Evolutionary conservation across 2,113 vertebrate species (phyloP).

Genomic region (Rhagologus leucostigma): DNA sequence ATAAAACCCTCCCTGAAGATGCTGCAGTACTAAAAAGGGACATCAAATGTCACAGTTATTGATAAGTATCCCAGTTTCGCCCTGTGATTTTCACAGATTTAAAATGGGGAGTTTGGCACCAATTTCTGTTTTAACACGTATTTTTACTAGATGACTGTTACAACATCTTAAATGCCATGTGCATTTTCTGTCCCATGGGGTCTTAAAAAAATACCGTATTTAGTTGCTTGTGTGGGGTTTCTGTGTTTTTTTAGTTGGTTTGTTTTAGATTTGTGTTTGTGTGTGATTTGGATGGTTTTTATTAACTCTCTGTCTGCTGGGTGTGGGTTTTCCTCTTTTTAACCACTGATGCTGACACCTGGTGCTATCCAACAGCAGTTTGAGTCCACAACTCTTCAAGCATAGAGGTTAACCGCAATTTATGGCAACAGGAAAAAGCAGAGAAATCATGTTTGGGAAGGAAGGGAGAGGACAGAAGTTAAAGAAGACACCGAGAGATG

Average conservation of each 20-base stretch:
- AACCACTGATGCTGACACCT: slow-evolving; percentile 52
- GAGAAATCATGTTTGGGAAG: not conserved
- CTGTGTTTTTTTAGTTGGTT: not conserved
- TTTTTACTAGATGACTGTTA: not conserved
- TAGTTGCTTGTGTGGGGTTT: not conserved
- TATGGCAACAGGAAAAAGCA: slow-evolving; percentile 63
- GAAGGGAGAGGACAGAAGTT: not conserved
- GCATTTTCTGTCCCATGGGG: not conserved
- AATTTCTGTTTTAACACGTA: not conserved
- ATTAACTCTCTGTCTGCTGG: slow-evolving; percentile 50
- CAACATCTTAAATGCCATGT: not conserved
- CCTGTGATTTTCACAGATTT: not conserved
- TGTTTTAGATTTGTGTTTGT: not conserved
- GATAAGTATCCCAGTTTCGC: not conserved
- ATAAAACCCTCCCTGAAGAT: not conserved
- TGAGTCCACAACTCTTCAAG: not conserved
- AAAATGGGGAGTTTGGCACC: not conserved
- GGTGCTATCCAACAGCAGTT: slow-evolving; percentile 38
- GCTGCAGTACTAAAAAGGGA: not conserved
- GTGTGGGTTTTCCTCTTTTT: slow-evolving; percentile 44
- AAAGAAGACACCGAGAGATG: not conserved
- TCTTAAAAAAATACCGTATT: not conserved
- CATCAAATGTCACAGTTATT: not conserved
- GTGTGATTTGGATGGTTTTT: not conserved
- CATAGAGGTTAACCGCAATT: slow-evolving; percentile 56